Conservation (phyloP, 2,113 vertebrate genomes). For the Cervus canadensis region DNA sequence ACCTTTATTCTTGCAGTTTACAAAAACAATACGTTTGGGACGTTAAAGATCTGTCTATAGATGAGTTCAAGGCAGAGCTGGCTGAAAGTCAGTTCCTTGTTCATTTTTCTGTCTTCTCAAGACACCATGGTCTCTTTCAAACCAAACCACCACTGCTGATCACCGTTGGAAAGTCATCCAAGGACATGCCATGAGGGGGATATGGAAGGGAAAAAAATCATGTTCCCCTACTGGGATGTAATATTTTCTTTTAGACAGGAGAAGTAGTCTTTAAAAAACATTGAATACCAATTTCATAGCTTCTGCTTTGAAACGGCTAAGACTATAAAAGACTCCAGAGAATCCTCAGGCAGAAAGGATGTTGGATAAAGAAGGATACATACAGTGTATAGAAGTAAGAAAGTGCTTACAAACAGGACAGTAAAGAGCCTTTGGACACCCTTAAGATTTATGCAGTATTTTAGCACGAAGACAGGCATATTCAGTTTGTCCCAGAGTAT, state of each 20-base stretch:
- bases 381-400: slow-evolving; percentile 72
- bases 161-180: slow-evolving; percentile 52
- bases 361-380: slow-evolving; percentile 53
- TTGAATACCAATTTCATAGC: slow-evolving; percentile 58
- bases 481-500: slow-evolving; percentile 79
- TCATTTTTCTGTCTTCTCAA: not conserved
- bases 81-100: not conserved
- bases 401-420: slow-evolving; percentile 74
- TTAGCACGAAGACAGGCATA: slow-evolving; percentile 76
- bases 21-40: not conserved
- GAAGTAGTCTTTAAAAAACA: slow-evolving; percentile 25
- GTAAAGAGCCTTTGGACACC: slow-evolving; percentile 75
- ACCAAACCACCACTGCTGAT: not conserved
- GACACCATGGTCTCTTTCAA: not conserved
- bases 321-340: slow-evolving; percentile 75
- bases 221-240: slow-evolving; percentile 29
- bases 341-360: slow-evolving; percentile 73
- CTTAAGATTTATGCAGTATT: slow-evolving; percentile 69
- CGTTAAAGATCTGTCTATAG: not conserved
- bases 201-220: not conserved
- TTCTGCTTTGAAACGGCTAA: slow-evolving; percentile 75
- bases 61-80: not conserved
- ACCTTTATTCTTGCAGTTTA: not conserved
- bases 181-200: slow-evolving; percentile 18
- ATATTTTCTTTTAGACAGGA: slow-evolving; percentile 49